Base-by-base conservation (phyloP, 2,888 invertebrate species). In the Aporophyla lueneburgensis region DNA sequence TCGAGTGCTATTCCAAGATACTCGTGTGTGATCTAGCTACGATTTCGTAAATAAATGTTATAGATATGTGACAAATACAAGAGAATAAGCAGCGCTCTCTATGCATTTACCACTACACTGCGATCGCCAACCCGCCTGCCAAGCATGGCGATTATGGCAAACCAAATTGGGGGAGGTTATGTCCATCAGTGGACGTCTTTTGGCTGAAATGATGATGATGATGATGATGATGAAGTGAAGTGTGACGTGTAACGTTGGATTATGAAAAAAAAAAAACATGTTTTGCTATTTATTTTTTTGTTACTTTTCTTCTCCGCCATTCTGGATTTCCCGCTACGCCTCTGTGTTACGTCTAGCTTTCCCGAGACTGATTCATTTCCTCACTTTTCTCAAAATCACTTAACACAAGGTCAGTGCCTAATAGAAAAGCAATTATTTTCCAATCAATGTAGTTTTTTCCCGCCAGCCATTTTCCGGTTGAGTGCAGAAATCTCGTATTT, bases 401-500 rank as follows among this genome's bases (percentile, higher is more conserved):
- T 43, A 61, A 7, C 5, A 6, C 24, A 79, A 81, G 81, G 83
- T 62, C 67, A 58, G 5, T 7, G 16, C 19, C 9, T 66, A 74
- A 56, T n/a, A 65, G 49, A 83, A 72, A 68, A 56, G 4, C 58
- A 72, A 59, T 76, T 59, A 66, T 53, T 62, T 63, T 51, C 27
- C 61, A 67, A 73, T 71, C 58, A 75, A 53, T 61, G 9, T 9
- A 56, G 4, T 61, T 78, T 84, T 82, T 85, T 67, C 24, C 3
- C 27, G 21, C 19, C 61, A 0, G 5, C n/a, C 24, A 62, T 77
- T 71, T 85, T 83, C 73, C 75, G 85, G 77, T 85, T 83, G 71
- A 85, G 16, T 80, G 85, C 72, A 62, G 53, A 66, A 65, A 71
- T 59, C 59, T 53, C 53, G 24, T 67, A 63, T 16, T 75, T 67